phyloP scores from a whole-genome alignment of 2,888 invertebrate species.

The Synergus gifuensis region DNA sequence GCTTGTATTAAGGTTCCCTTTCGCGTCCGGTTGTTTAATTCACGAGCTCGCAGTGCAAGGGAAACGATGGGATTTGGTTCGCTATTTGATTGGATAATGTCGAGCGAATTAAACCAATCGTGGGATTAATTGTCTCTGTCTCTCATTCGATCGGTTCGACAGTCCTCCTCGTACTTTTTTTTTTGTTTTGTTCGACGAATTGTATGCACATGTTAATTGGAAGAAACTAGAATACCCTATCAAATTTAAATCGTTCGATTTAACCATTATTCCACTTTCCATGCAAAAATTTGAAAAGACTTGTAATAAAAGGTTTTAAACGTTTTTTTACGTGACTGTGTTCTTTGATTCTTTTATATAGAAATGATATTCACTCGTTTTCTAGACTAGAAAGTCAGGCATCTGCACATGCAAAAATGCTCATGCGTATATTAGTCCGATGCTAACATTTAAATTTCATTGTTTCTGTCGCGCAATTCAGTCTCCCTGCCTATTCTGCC shows the following conservation, averaged over 20 bases:
- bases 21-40: conserved; percentile 61
- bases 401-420: too few species aligned
- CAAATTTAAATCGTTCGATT: conserved; percentile 32
- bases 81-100: conserved; percentile 71
- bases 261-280: not conserved
- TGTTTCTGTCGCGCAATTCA: conserved; percentile 64
- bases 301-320: not conserved
- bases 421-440: too few species aligned
- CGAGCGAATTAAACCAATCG: conserved; percentile 72
- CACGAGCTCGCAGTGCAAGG: conserved; percentile 44
- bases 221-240: conserved; percentile 57
- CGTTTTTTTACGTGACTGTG: too few species aligned
- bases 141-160: conserved; percentile 49
- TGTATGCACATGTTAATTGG: conserved; percentile 68
- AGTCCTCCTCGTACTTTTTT: conserved; percentile 52
- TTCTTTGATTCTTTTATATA: too few species aligned
- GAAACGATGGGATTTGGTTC: conserved; percentile 47
- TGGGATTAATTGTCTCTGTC: conserved; percentile 70
- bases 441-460: conserved; percentile 72
- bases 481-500: too few species aligned
- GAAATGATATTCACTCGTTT: too few species aligned
- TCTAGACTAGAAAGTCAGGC: too few species aligned
- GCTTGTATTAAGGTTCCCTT: conserved; percentile 54
- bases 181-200: conserved; percentile 66
- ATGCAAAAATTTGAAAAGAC: conserved; percentile 1